Evolutionary conservation across 2,113 vertebrate genomes (phyloP).

Genomic region (Seriola quinqueradiata): DNA sequence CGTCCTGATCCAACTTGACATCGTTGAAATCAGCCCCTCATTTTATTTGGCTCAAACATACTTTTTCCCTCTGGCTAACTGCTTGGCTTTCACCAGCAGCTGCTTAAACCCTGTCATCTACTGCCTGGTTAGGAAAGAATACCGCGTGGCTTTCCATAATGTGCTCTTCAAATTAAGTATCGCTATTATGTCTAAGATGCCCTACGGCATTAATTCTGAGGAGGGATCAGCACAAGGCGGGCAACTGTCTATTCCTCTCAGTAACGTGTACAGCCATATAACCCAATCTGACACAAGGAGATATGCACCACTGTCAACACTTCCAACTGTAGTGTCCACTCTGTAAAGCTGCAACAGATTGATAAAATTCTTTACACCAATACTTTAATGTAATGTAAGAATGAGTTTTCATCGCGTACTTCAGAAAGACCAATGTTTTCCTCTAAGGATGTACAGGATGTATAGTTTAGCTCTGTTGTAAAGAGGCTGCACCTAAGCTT

Average conservation of each 20-base stretch:
- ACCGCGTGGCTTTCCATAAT: slow-evolving; percentile 71
- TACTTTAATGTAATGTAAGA: slow-evolving; percentile 1
- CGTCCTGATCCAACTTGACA: slow-evolving; percentile 79
- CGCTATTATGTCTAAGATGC: slow-evolving; percentile 70
- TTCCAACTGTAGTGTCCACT: slow-evolving; percentile 52
- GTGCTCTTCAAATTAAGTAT: slow-evolving; percentile 74
- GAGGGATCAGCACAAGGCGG: slow-evolving; percentile 51
- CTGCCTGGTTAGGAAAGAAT: slow-evolving; percentile 84
- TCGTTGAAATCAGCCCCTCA: slow-evolving; percentile 74
- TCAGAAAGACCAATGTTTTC: slow-evolving; percentile 6
- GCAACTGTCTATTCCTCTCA: slow-evolving; percentile 62
- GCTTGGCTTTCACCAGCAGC: slow-evolving; percentile 84
- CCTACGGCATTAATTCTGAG: slow-evolving; percentile 58
- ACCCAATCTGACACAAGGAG: slow-evolving; percentile 54
- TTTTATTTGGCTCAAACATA: slow-evolving; percentile 82
- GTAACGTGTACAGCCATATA: slow-evolving; percentile 68
- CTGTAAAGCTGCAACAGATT: slow-evolving; percentile 21
- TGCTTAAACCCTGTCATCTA: slow-evolving; percentile 87
- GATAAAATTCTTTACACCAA: neutral
- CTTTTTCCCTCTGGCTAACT: slow-evolving; percentile 84
- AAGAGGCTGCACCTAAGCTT: slow-evolving; percentile 5
- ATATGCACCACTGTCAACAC: slow-evolving; percentile 35
- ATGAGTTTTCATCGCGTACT: neutral
- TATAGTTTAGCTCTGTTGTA: slow-evolving; percentile 12
- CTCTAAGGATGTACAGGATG: slow-evolving; percentile 13